Base-by-base conservation (phyloP, 2,888 invertebrate genomes). In the Caenorhabditis wallacei region DNA sequence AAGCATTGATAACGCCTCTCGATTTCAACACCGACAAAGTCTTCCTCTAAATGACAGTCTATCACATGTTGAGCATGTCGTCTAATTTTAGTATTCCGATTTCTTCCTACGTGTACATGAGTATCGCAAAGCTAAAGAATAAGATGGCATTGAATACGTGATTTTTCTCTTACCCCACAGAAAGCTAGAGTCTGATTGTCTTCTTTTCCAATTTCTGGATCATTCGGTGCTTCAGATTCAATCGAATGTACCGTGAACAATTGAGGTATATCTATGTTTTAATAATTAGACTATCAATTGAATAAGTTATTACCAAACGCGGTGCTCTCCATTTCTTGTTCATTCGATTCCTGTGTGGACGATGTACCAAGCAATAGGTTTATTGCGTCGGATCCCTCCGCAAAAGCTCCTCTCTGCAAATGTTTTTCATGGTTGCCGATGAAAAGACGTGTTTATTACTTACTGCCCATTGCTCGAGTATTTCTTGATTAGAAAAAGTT, bases 381-480 rank as follows among this genome's bases (percentile, higher is more conserved):
- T 24, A 66, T 37, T 40, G 64, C 76, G 10, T 51, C 43, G 8
- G 76, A 71, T 16, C 48, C 51, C 35, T 66, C 54, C 8, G 59
- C n/a, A 46, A 78, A 72, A 1, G 64, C 46, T 24, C 59, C 66
- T 7, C 63, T 70, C 81, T 82, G 75, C 30, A 69, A 76, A n/a
- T 48, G 2, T 43, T 16, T 11, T 40, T 43, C 16, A 10, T 16
- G 3, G 30, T 30, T 30, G 4, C 4, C 30, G 8, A 30, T 30
- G 8, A 30, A 30, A 30, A 30, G 16, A 2, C 11, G 40, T 2
- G 2, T 40, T 40, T 40, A 16, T 40, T 40, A n/a, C 16, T 64
- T 35, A 80, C 82, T 37, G 82, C 82, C 82, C 82, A 82, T 64
- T 63, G 51, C 51, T 82, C 82, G 1, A 82, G 48, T 26, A 78